These are phyloP conservation scores for Ancistrus triradiatus DNA, from an alignment of 2,113 vertebrate genomes.

Conservation along the genomic window DNA sequence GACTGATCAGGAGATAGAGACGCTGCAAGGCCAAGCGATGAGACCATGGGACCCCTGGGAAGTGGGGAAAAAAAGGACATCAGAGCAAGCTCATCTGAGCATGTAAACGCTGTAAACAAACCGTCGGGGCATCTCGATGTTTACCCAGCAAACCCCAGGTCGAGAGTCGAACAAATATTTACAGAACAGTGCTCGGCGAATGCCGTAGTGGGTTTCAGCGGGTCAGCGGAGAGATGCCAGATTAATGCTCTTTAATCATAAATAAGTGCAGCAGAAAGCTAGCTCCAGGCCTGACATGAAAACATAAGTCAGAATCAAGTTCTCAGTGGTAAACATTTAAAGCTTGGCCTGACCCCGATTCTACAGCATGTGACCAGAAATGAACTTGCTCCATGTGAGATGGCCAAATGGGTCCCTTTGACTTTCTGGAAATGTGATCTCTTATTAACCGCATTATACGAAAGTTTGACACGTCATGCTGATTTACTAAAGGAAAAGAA, in stretches of 20 bases:
- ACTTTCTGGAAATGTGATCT: too few relatives aligned
- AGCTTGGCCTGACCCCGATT: too few relatives aligned
- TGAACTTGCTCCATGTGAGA: too few relatives aligned
- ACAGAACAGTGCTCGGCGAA: conserved; percentile 36
- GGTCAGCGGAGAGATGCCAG: conserved; percentile 16
- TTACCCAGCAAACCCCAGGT: conserved; percentile 40
- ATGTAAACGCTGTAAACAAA: conserved; percentile 50
- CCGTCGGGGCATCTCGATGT: conserved; percentile 37
- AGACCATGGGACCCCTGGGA: conserved; percentile 41
- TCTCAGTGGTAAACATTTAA: too few relatives aligned
- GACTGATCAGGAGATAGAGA: conserved; percentile 41
- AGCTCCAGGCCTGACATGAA: background rate
- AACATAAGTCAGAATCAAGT: conserved; percentile 6
- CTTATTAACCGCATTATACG: too few relatives aligned
- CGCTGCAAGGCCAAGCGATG: conserved; percentile 29
- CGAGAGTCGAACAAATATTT: conserved; percentile 47
- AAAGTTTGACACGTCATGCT: too few relatives aligned
- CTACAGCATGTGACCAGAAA: too few relatives aligned
- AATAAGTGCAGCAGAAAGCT: conserved; percentile 3
- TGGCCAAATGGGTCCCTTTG: too few relatives aligned
- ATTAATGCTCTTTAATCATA: conserved; percentile 17
- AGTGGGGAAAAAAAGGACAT: conserved; percentile 47
- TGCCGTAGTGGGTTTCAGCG: conserved; percentile 15
- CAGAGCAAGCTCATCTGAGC: conserved; percentile 25
- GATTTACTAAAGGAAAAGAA: too few relatives aligned